These are phyloP conservation scores for Campoplex nolae DNA, from an alignment of 2,888 invertebrate genomes.

Conservation along the genomic window DNA sequence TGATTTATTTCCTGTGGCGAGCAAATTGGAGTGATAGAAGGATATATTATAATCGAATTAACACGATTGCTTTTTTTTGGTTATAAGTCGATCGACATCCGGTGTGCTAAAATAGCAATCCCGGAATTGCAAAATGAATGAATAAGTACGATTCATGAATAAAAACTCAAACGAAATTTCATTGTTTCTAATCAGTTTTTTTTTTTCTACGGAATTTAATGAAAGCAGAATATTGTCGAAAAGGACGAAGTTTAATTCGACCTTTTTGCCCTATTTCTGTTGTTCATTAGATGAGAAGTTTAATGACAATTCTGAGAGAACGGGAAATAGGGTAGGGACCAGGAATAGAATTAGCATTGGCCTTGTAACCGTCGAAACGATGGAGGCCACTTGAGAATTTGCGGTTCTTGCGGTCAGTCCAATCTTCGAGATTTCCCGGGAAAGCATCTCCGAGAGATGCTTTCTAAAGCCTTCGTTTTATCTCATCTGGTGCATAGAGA, in stretches of 20 bases:
- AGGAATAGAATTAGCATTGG: conserved; percentile 65
- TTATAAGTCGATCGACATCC: no score
- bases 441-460: conserved; percentile 60
- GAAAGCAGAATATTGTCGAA: background rate
- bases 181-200: background rate
- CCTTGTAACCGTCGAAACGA: conserved; percentile 66
- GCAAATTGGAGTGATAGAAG: background rate
- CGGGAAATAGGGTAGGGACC: conserved; percentile 2
- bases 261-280: background rate
- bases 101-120: no score
- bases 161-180: no score
- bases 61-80: background rate
- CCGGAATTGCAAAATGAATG: no score
- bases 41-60: background rate
- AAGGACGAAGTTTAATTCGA: background rate
- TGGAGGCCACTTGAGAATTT: conserved; percentile 67
- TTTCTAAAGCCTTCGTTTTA: conserved; percentile 63
- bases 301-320: conserved; percentile 7
- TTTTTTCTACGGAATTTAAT: background rate
- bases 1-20: conserved; percentile 18
- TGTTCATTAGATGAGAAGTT: conserved; percentile 4
- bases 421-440: conserved; percentile 67
- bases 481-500: conserved; percentile 13
- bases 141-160: no score
- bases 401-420: conserved; percentile 68